A percentile compares a stretch with the other conserved stretches of the same genome.
phyloP scores from a whole-genome alignment of 2,113 vertebrate genomes.

The Donacobius atricapilla region DNA sequence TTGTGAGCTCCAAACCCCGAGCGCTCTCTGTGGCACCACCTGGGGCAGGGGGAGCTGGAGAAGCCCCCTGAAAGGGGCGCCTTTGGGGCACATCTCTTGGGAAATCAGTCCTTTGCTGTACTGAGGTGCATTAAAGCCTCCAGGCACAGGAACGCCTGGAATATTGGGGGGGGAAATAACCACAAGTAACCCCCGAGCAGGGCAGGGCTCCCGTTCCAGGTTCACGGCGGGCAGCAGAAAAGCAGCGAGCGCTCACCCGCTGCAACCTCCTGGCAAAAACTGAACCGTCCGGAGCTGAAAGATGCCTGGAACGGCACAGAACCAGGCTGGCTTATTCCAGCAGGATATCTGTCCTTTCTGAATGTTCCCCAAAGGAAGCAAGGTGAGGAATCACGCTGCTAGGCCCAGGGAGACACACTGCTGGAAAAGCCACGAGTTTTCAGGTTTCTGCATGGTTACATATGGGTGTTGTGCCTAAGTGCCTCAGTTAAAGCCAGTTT shows the following conservation, averaged over 20 bases:
- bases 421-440: neutral
- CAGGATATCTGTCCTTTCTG: neutral
- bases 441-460: neutral
- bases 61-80: accelerated
- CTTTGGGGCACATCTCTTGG: too few relatives aligned
- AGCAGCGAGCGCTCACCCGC: neutral
- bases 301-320: neutral
- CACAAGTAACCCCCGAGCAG: too few relatives aligned
- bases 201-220: neutral
- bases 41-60: accelerated
- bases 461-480: neutral
- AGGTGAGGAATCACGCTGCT: neutral
- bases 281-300: neutral
- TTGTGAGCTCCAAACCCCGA: neutral
- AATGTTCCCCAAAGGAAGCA: neutral
- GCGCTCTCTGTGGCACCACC: accelerated
- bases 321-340: neutral
- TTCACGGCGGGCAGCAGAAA: neutral
- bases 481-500: neutral
- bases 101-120: neutral
- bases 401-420: neutral
- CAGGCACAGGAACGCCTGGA: neutral
- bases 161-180: accelerated
- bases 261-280: neutral
- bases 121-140: accelerated